Evolutionary conservation across 2,888 invertebrate genomes (phyloP).

Genomic region (Augochlorella aurata): DNA sequence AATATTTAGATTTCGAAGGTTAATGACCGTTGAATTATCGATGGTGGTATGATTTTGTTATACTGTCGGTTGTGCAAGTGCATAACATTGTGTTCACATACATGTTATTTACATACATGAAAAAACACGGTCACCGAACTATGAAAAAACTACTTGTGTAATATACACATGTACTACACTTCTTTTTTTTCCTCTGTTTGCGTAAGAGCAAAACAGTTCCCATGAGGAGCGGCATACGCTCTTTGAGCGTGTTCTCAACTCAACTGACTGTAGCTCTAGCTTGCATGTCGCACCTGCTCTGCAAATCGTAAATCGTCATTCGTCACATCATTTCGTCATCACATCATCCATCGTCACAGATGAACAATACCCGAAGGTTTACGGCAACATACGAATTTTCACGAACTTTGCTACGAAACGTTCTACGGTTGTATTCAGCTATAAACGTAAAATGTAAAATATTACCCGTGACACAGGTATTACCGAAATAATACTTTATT

Average conservation of each 20-base stretch:
- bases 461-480: not conserved
- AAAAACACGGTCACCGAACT: not conserved
- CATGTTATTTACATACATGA: slow-evolving; percentile 8
- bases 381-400: slow-evolving; percentile 23
- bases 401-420: slow-evolving; percentile 17
- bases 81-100: not conserved
- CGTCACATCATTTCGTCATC: no score
- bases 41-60: slow-evolving; percentile 16
- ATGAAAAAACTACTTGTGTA: slow-evolving; percentile 21
- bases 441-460: not conserved
- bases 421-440: not conserved
- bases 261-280: slow-evolving; percentile 7
- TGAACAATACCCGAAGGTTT: slow-evolving; percentile 35
- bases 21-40: not conserved
- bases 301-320: slow-evolving; percentile 13
- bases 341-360: slow-evolving; percentile 10
- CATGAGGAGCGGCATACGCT: slow-evolving; percentile 10
- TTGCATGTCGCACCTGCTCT: slow-evolving; percentile 28
- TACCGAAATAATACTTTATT: not conserved
- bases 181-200: slow-evolving; percentile 44
- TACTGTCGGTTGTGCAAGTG: not conserved
- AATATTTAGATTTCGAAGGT: not conserved
- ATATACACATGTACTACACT: not conserved
- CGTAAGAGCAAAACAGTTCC: slow-evolving; percentile 48
- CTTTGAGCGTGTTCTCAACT: slow-evolving; percentile 11